Evolutionary conservation across 2,888 invertebrate genomes (phyloP).

Genomic region (Nemapogon koenigi): DNA sequence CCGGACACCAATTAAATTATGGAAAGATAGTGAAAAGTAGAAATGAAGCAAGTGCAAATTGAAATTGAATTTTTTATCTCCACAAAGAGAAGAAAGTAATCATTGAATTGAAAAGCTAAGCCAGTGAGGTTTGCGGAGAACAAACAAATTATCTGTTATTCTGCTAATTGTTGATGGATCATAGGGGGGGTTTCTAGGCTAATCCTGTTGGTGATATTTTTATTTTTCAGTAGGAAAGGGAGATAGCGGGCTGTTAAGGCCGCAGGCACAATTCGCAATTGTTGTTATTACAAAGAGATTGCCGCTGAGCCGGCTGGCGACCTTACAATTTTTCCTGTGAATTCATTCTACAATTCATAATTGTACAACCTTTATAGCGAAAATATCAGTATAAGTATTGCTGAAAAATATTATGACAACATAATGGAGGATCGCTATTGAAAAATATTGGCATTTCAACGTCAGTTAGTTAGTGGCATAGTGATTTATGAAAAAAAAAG

Average conservation of each 20-base stretch:
- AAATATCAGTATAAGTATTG: background rate
- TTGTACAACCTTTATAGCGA: conserved; percentile 22
- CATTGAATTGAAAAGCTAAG: conserved; percentile 42
- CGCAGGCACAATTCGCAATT: conserved; percentile 54
- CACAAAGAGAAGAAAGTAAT: conserved; percentile 35
- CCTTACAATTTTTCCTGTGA: conserved; percentile 41
- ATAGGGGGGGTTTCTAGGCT: conserved; percentile 38
- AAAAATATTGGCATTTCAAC: no score
- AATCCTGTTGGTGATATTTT: conserved; percentile 45
- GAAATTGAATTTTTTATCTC: conserved; percentile 23
- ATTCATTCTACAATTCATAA: conserved; percentile 33
- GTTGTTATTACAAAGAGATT: conserved; percentile 63
- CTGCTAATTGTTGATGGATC: conserved; percentile 57
- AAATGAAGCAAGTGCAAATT: no score
- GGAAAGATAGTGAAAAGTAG: no score
- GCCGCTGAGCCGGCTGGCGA: conserved; percentile 49
- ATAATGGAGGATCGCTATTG: no score
- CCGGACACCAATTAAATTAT: no score
- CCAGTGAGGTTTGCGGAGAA: conserved; percentile 32
- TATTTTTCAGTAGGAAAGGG: conserved; percentile 27
- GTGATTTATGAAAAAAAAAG: conserved; percentile 7
- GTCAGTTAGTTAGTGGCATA: no score
- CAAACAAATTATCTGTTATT: conserved; percentile 43
- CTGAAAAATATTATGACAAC: background rate
- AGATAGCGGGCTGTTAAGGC: conserved; percentile 26